Base-by-base conservation (phyloP, 2,797 vertebrate genomes). In the Sebastes matsubarae region DNA sequence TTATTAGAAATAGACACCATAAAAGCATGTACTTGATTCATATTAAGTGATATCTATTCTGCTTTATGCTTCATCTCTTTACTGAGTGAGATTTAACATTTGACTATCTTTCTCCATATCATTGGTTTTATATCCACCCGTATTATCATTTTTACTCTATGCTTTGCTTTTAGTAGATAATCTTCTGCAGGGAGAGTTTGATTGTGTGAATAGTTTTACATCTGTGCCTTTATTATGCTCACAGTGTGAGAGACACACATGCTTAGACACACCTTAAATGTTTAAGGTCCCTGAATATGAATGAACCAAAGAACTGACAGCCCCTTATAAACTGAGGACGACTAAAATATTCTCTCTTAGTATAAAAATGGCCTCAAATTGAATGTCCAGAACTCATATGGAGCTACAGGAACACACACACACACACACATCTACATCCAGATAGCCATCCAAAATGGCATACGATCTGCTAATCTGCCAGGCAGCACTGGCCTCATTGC, bases 381-480 rank as follows among this genome's bases (percentile, higher is more conserved):
- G 5, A 67, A 64, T 18, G 67, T 46, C 24, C 30, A 68, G 20
- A 52, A 30, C 63, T 32, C 50, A 46, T 6, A 68, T 57, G 57
- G 55, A 59, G 36, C 71, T 54, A 36, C 25, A 38, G 13, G 54
- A 76, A 30, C 36, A 64, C 32, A 64, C 25, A 16, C 32, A 68
- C 54, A 71, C 59, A 32, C 24, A 52, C 27, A 74, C 67, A 59
- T 18, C 30, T 46, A 63, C 64, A 79, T 76, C 73, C 72, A 83
- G 55, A 87, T 67, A 87, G 60, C 63, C 69, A 80, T 90, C 89
- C 87, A 92, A 92, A 92, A 87, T 87, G 86, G 86, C 89, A 92
- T 88, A 88, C 60, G 32, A 89, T 89, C 78, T 85, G 83, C 84
- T 93, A 89, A 94, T 94, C 92, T 92, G 88, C 81, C 79, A 95